Evolutionary conservation across 2,888 invertebrate genomes (phyloP).

Genomic region (Eupithecia inturbata): DNA sequence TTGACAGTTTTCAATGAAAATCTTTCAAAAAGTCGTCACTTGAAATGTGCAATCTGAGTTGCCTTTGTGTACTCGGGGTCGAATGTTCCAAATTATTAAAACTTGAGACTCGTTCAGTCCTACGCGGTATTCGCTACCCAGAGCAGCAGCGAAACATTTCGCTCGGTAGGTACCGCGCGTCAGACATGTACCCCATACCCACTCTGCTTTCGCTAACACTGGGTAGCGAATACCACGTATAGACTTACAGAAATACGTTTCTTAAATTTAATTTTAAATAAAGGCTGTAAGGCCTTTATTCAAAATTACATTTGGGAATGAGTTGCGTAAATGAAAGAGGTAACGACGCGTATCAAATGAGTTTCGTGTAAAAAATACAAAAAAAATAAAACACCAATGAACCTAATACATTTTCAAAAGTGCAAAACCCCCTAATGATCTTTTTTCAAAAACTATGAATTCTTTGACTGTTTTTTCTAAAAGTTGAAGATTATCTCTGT

Average conservation of each 20-base stretch:
- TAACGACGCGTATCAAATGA: neutral
- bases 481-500: neutral
- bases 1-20: no score
- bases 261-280: neutral
- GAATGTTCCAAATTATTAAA: neutral
- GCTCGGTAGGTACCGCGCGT: neutral
- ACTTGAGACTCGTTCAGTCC: neutral
- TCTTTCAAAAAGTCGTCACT: no score
- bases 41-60: no score
- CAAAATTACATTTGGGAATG: neutral
- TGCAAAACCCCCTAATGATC: constrained; percentile 18
- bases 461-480: neutral
- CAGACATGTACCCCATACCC: neutral
- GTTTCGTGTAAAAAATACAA: neutral
- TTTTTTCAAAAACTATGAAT: constrained; percentile 7
- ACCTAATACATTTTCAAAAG: constrained; percentile 11
- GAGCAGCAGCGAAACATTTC: neutral
- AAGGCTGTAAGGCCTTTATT: neutral
- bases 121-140: neutral
- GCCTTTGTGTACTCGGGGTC: no score
- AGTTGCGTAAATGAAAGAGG: neutral
- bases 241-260: neutral
- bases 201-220: no score
- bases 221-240: neutral
- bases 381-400: constrained; percentile 3